Evolutionary conservation across 2,797 vertebrate species (phyloP).

Genomic region (Malacoctenus gilli): DNA sequence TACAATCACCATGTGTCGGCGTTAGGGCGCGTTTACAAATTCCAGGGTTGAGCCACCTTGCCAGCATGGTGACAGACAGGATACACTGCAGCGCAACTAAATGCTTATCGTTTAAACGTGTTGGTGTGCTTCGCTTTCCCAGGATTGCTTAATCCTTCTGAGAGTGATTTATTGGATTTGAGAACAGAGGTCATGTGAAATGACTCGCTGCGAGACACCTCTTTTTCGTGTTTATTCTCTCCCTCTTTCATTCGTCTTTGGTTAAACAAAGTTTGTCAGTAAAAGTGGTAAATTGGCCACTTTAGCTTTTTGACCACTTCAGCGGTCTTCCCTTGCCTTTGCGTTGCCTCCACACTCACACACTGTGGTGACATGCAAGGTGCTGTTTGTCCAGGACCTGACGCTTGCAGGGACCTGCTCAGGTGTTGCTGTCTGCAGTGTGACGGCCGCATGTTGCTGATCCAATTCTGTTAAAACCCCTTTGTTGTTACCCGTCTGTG

Average conservation of each 20-base stretch:
- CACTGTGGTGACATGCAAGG: too few relatives aligned
- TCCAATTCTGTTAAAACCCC: too few relatives aligned
- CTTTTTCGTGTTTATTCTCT: conserved; percentile 19
- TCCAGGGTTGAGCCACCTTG: conserved; percentile 20
- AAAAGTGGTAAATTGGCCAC: not conserved
- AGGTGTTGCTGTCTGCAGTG: too few relatives aligned
- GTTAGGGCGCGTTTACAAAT: conserved; percentile 23
- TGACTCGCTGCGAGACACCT: conserved; percentile 29
- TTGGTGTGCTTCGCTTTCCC: conserved; percentile 57
- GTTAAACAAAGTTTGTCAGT: conserved; percentile 14
- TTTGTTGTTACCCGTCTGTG: too few relatives aligned
- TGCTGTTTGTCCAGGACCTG: too few relatives aligned
- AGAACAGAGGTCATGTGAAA: conserved; percentile 70
- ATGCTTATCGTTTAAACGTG: conserved; percentile 48
- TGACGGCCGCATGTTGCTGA: too few relatives aligned
- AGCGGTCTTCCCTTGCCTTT: too few relatives aligned
- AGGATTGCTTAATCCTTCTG: conserved; percentile 44
- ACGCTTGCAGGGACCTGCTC: too few relatives aligned
- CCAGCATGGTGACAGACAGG: conserved; percentile 61
- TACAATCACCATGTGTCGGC: conserved; percentile 15
- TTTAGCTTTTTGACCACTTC: too few relatives aligned
- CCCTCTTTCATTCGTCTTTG: conserved; percentile 47
- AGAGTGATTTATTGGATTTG: conserved; percentile 57
- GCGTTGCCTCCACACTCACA: too few relatives aligned
- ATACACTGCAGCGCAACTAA: conserved; percentile 47